Evolutionary conservation across 2,888 invertebrate genomes (phyloP).

Genomic region (Aspidiotus destructor): DNA sequence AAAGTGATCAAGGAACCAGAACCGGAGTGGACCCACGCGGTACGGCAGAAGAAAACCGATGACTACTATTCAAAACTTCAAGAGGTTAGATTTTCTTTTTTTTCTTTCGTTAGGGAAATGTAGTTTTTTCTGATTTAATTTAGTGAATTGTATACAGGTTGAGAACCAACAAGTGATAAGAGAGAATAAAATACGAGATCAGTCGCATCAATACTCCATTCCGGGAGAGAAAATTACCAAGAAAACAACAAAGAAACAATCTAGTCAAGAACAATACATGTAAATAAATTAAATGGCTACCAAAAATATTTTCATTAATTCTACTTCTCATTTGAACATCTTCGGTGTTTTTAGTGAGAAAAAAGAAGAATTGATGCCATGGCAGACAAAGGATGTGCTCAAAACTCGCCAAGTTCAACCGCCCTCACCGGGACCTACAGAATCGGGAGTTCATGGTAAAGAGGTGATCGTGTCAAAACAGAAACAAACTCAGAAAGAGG

Average conservation of each 20-base stretch:
- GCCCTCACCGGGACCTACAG: conserved; percentile 44
- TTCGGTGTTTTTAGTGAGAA: conserved; percentile 30
- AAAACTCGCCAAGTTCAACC: conserved; percentile 34
- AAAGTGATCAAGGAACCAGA: conserved; percentile 62
- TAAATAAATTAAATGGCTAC: conserved; percentile 48
- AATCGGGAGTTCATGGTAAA: conserved; percentile 62
- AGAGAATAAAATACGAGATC: conserved; percentile 66
- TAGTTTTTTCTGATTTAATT: not conserved
- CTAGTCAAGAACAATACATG: conserved; percentile 73
- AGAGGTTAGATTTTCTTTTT: conserved; percentile 43
- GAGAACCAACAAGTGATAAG: conserved; percentile 77
- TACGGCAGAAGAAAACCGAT: conserved; percentile 67
- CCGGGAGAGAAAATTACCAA: conserved; percentile 71
- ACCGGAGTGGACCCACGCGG: conserved; percentile 76
- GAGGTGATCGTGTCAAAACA: conserved; percentile 80
- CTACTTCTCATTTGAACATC: not conserved
- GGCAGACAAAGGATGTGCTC: conserved; percentile 38
- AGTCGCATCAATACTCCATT: conserved; percentile 70
- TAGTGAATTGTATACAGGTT: conserved; percentile 41
- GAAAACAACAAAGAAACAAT: conserved; percentile 68
- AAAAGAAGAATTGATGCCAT: conserved; percentile 39
- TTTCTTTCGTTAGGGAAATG: conserved; percentile 2
- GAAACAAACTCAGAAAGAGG: conserved; percentile 79
- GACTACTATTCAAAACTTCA: conserved; percentile 74
- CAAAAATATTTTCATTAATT: not conserved